Base-by-base conservation (phyloP, 2,797 vertebrate genomes). In the Macropus fuliginosus region DNA sequence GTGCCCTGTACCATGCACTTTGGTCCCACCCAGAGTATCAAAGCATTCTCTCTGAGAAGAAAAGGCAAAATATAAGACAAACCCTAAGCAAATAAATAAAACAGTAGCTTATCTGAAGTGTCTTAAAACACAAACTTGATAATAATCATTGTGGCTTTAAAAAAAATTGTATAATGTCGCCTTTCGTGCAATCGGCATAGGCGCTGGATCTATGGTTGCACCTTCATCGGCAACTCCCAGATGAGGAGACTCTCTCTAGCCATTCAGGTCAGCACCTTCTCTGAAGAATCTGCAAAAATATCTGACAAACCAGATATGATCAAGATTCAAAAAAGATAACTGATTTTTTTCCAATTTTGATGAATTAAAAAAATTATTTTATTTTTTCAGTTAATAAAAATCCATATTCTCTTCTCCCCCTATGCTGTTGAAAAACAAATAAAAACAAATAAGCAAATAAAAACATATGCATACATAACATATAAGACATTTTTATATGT, bases 291-390 rank as follows among this genome's bases (percentile, higher is more conserved):
- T 97, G 97, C 98, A 99, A 99, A 98, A 98, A 99, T 99, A 99
- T 95, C 98, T 98, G 99, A 99, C 99, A 99, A 99, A 98, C 99
- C 99, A 27, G 98, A 99, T 97, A 92, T 99, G 97, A 97, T 95
- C 0, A 99, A 99, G 98, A 99, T 99, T 97, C 97, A 96, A 99
- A 99, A 99, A 99, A 99, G 98, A 99, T 66, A 66, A 66, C 31
- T 34, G 31, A 14, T 62, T 66, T 59, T 57, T 57, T 66, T 66
- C 12, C 34, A 66, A 34, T 66, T 66, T 66, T 66, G 27, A 40
- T 12, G 18, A 6, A 59, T 59, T 59, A 9, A 28, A 57, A 8
- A 29, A 57, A 40, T 74, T 40, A 74, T 74, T 74, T 74, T 40
- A 74, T 74, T n/a, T 74, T 74, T 74, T 74, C 16, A 40, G 40